Evolutionary conservation across 2,888 invertebrate genomes (phyloP).

Genomic region (Gymnoscelis rufifasciata): DNA sequence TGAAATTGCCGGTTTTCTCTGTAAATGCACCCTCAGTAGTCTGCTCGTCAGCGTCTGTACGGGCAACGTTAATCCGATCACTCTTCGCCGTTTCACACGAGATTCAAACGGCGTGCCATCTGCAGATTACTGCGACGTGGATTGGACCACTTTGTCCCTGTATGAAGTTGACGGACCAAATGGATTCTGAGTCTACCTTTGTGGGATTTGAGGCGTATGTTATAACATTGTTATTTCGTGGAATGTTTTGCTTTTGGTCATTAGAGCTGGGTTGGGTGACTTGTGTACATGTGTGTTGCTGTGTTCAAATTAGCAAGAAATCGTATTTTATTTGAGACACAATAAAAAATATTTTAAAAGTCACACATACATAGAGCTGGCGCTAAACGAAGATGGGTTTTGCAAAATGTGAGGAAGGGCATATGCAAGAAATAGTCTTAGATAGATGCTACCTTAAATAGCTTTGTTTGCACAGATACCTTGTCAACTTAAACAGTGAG

Average conservation of each 20-base stretch:
- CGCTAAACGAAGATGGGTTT: no score
- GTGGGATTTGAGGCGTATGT: slow-evolving; percentile 11
- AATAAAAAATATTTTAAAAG: no score
- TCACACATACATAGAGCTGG: no score
- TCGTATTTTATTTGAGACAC: no score
- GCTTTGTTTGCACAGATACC: no score
- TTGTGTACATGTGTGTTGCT: no score
- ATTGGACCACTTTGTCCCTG: slow-evolving; percentile 47
- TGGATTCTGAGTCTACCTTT: slow-evolving; percentile 29
- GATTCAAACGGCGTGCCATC: slow-evolving; percentile 40
- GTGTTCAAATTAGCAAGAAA: no score
- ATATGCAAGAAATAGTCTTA: no score
- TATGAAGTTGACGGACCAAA: slow-evolving; percentile 41
- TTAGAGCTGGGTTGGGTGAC: no score
- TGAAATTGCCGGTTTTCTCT: slow-evolving; percentile 1
- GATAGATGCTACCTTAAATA: no score
- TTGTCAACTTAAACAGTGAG: no score
- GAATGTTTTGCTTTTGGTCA: background rate
- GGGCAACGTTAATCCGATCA: slow-evolving; percentile 50
- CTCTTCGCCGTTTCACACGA: slow-evolving; percentile 44
- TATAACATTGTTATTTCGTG: background rate
- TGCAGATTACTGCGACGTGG: slow-evolving; percentile 50
- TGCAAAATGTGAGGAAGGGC: no score
- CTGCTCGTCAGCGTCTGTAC: slow-evolving; percentile 15
- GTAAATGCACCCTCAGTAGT: background rate